Conservation (phyloP, 2,113 vertebrate genomes). For the Phasianus colchicus region DNA sequence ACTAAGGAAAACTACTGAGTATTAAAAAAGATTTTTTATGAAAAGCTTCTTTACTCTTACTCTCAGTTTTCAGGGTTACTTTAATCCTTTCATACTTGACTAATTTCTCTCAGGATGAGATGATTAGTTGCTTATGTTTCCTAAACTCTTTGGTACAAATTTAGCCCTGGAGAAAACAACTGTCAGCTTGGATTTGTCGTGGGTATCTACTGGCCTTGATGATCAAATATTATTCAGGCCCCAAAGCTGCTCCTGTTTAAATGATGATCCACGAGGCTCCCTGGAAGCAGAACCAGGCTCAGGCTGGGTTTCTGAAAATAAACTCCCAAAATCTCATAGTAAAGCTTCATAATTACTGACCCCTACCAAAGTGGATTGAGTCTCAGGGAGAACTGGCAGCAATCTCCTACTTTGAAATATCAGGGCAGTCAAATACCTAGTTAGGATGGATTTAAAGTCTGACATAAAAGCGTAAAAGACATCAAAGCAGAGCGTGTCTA, state of each 20-base stretch:
- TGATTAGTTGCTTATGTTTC: neutral
- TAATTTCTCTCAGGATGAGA: neutral
- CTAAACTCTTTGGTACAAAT: neutral
- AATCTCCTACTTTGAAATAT: neutral
- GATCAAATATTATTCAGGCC: neutral
- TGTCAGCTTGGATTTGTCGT: neutral
- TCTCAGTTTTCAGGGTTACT: neutral
- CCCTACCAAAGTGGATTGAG: neutral
- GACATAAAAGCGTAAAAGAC: neutral
- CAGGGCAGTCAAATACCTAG: neutral
- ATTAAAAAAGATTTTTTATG: neutral
- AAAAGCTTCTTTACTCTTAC: slow-evolving; percentile 1
- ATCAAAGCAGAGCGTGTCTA: neutral
- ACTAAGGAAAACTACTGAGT: neutral
- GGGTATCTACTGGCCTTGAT: neutral
- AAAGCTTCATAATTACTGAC: neutral
- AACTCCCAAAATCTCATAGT: neutral
- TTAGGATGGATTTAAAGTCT: neutral
- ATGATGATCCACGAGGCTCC: neutral
- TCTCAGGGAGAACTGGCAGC: neutral
- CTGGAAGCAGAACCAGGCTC: neutral
- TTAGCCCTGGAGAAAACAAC: neutral
- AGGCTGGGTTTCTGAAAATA: neutral
- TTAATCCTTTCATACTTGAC: slow-evolving; percentile 15
- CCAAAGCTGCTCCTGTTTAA: neutral